Evolutionary conservation across 64 coral and sea anemone genomes (phyloP).

Genomic region (Montipora sp.): DNA sequence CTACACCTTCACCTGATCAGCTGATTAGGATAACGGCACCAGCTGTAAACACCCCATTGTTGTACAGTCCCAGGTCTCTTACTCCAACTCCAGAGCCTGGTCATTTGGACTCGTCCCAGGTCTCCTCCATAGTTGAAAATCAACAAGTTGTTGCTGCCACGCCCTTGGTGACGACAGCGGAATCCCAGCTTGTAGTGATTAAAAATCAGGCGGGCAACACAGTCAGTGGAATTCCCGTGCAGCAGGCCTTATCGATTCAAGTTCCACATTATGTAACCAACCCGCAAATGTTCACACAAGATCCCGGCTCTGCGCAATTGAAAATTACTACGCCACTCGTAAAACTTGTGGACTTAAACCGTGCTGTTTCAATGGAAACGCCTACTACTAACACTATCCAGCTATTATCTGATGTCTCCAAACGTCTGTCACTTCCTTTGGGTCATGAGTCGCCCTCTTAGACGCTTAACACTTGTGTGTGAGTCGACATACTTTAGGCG

Average conservation of each 20-base stretch:
- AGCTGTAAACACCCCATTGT: neutral
- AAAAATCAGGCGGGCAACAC: neutral
- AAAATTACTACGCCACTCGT: slow-evolving; percentile 9
- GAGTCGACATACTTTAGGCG: neutral
- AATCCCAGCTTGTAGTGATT: neutral
- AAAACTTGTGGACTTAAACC: slow-evolving; percentile 3
- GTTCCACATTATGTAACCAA: slow-evolving; percentile 3
- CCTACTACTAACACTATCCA: slow-evolving; percentile 27
- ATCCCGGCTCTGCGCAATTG: neutral
- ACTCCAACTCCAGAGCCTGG: slow-evolving; percentile 30
- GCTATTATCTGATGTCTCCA: slow-evolving; percentile 29
- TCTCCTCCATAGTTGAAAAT: neutral
- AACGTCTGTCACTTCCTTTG: slow-evolving; percentile 30
- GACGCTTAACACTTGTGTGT: neutral
- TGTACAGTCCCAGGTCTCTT: slow-evolving; percentile 51
- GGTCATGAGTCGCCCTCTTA: neutral
- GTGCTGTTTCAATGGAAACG: slow-evolving; percentile 34
- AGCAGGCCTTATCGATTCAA: slow-evolving; percentile 25
- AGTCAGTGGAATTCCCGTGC: neutral
- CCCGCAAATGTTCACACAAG: neutral
- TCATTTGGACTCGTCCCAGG: neutral
- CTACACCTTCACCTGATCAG: slow-evolving; percentile 42
- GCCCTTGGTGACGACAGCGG: neutral
- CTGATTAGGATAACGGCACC: neutral
- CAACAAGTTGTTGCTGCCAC: neutral